A percentile compares a stretch with the other conserved stretches of the same genome.
These are phyloP conservation scores for Myiozetetes cayanensis DNA, from an alignment of 2,113 vertebrate genomes.

Conservation along the genomic window DNA sequence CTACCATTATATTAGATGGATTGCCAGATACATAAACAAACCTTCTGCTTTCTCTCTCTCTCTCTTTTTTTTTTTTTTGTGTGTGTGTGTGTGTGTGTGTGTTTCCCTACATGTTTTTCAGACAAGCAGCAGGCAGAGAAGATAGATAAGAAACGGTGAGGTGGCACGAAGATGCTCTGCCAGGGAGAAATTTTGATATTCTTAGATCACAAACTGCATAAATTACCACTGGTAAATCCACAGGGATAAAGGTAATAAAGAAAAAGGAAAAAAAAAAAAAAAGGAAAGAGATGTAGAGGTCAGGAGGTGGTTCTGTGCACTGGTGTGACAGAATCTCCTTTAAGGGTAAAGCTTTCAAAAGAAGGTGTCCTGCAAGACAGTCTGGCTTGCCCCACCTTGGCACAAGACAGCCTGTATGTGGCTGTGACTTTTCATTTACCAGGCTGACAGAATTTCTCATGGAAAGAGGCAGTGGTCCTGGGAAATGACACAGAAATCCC, in stretches of 20 bases:
- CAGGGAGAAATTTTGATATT: not conserved
- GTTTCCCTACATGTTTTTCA: not conserved
- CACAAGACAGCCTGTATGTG: accelerated
- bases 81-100: too few species aligned
- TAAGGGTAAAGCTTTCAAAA: not conserved
- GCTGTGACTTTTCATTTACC: not conserved
- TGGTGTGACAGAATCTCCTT: not conserved
- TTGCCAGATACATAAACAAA: not conserved
- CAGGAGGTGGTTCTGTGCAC: not conserved
- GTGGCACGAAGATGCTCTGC: not conserved
- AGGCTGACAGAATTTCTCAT: not conserved
- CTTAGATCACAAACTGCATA: not conserved
- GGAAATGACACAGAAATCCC: not conserved
- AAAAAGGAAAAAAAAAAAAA: too few species aligned
- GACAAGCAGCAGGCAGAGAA: not conserved
- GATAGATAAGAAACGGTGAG: not conserved
- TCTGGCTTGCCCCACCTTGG: not conserved
- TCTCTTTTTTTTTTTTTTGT: not conserved
- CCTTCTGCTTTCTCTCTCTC: not conserved
- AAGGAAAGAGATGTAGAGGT: not conserved
- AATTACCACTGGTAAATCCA: not conserved
- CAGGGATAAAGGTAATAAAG: accelerated
- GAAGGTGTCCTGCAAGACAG: not conserved
- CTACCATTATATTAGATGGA: not conserved
- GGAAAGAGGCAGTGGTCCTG: not conserved